These are phyloP conservation scores for Suricata suricatta DNA, from an alignment of 2,113 vertebrate species.

Conservation along the genomic window DNA sequence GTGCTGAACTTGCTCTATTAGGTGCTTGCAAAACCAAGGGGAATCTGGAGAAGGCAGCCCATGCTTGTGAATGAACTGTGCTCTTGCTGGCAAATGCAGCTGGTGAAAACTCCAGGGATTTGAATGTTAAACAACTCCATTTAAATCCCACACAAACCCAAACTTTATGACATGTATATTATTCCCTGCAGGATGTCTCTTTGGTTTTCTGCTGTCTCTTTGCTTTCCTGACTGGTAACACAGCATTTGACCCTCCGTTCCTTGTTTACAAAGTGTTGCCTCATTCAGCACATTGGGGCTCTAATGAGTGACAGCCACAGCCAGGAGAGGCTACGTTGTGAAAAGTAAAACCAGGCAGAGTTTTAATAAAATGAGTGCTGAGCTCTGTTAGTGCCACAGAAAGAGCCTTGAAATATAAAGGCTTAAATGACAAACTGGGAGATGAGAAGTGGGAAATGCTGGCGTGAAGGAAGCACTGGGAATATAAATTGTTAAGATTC, in stretches of 20 bases:
- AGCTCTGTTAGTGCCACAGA: not conserved
- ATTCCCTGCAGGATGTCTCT: not conserved
- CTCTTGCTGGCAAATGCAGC: not conserved
- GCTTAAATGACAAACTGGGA: not conserved
- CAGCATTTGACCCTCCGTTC: not conserved
- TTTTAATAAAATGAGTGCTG: not conserved
- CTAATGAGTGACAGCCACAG: not conserved
- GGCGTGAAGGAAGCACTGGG: not conserved
- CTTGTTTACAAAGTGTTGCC: constrained; percentile 7
- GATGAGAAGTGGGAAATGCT: not conserved
- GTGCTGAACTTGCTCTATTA: constrained; percentile 72
- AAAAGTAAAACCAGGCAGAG: constrained; percentile 1
- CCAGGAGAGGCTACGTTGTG: not conserved
- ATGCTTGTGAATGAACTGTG: not conserved
- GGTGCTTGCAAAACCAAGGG: constrained; percentile 77
- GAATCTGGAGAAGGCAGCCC: not conserved
- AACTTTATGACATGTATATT: constrained; percentile 37
- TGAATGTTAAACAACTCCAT: constrained; percentile 28
- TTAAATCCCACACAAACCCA: constrained; percentile 15
- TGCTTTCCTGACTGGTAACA: not conserved
- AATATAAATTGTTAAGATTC: not conserved
- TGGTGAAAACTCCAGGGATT: not conserved
- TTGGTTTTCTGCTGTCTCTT: constrained; percentile 34
- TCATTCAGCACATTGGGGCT: not conserved
- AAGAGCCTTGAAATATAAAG: constrained; percentile 13